A percentile compares a stretch with the other conserved stretches of the same genome.
These are phyloP conservation scores for Bellardia bayeri DNA, from an alignment of 2,888 invertebrate genomes.

Conservation along the genomic window DNA sequence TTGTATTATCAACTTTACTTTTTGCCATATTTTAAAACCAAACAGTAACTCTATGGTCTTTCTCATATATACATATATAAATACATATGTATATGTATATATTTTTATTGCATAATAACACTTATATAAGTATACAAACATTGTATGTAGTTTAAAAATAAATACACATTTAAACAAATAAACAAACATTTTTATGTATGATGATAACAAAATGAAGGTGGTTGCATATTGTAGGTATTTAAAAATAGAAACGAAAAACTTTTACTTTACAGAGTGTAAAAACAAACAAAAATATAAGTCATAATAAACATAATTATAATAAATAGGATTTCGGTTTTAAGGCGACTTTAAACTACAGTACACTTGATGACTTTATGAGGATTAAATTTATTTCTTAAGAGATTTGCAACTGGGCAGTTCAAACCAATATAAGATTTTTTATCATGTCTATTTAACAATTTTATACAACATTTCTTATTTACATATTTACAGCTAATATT, in stretches of 20 bases:
- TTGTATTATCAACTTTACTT: not conserved
- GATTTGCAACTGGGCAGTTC: too few relatives aligned
- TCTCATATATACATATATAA: not conserved
- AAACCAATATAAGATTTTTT: too few relatives aligned
- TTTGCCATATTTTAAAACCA: not conserved
- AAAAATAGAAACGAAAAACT: slow-evolving; percentile 21
- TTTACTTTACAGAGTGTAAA: slow-evolving; percentile 2
- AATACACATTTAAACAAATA: slow-evolving; percentile 3
- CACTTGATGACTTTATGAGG: too few relatives aligned
- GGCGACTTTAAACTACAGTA: too few relatives aligned
- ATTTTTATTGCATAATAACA: not conserved
- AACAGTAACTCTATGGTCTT: slow-evolving; percentile 2
- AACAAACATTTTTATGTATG: slow-evolving; percentile 26
- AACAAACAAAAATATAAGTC: not conserved
- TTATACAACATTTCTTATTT: too few relatives aligned
- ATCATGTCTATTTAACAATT: too few relatives aligned
- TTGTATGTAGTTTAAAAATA: slow-evolving; percentile 4
- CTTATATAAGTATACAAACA: not conserved
- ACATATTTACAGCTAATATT: not conserved
- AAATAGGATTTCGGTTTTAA: too few relatives aligned
- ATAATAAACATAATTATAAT: not conserved
- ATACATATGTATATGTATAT: not conserved
- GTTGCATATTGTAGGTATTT: not conserved
- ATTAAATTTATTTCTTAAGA: too few relatives aligned
- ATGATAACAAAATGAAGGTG: slow-evolving; percentile 10